Evolutionary conservation across 2,888 invertebrate genomes (phyloP).

Genomic region (Rhamnusium bicolor): DNA sequence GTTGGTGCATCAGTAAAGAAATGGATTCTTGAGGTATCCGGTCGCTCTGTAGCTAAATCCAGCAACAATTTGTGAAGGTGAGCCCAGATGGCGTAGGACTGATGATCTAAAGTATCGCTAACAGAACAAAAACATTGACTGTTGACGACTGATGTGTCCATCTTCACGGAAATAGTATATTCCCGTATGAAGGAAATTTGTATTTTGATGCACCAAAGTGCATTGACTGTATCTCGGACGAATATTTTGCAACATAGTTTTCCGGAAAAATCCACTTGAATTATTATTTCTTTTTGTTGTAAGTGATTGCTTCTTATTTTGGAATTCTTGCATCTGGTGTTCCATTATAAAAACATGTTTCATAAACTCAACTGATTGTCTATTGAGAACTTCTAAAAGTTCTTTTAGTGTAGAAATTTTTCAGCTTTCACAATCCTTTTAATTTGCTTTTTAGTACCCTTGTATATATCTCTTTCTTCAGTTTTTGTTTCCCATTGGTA

Average conservation of each 20-base stretch:
- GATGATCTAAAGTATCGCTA: constrained; percentile 38
- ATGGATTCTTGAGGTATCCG: constrained; percentile 8
- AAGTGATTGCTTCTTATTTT: constrained; percentile 2
- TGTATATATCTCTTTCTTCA: not conserved
- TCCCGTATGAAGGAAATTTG: constrained; percentile 40
- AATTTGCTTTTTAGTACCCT: not conserved
- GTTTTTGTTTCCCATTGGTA: not conserved
- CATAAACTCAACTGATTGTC: constrained; percentile 3
- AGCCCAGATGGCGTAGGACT: constrained; percentile 35
- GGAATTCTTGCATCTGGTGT: not conserved
- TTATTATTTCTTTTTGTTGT: constrained; percentile 27
- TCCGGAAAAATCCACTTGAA: constrained; percentile 42
- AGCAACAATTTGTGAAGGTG: constrained; percentile 27
- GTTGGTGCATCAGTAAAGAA: constrained; percentile 40
- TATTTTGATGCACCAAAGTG: constrained; percentile 36
- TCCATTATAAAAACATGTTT: constrained; percentile 29
- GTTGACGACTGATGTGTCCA: constrained; percentile 1
- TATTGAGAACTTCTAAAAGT: not conserved
- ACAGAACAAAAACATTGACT: constrained; percentile 30
- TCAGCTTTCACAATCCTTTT: not conserved
- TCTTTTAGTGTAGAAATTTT: not conserved
- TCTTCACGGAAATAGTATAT: constrained; percentile 22
- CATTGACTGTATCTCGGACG: constrained; percentile 37
- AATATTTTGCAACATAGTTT: constrained; percentile 38
- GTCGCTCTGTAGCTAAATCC: not conserved